phyloP scores from a whole-genome alignment of 2,113 vertebrate genomes.

The Psilopogon haemacephalus region DNA sequence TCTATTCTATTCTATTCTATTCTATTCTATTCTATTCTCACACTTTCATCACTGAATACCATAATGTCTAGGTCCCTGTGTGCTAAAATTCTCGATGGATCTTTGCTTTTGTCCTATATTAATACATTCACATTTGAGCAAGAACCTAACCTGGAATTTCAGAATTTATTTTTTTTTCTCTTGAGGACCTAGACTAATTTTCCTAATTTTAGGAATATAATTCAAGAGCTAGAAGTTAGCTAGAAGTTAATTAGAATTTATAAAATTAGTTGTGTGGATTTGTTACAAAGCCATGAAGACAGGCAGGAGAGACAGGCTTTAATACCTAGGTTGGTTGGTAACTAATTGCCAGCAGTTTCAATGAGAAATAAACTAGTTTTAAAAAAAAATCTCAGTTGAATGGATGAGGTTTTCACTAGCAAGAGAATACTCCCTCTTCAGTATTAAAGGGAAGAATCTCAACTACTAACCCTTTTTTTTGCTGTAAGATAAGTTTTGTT shows the following conservation, averaged over 20 bases:
- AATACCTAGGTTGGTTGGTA: neutral
- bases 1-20: too few species aligned
- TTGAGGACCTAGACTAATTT: neutral
- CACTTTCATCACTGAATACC: neutral
- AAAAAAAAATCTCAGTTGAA: neutral
- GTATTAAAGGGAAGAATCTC: neutral
- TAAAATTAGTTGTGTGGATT: neutral
- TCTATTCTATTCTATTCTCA: too few species aligned
- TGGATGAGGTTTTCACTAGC: neutral
- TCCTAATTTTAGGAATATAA: neutral
- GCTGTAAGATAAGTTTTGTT: neutral
- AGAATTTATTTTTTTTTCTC: too few species aligned
- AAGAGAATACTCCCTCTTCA: neutral
- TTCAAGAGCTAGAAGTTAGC: neutral
- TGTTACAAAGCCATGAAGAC: neutral
- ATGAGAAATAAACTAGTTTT: neutral
- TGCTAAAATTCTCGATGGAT: neutral
- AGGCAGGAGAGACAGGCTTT: neutral
- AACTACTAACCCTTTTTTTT: neutral
- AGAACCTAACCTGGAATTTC: neutral
- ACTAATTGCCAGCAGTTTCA: neutral
- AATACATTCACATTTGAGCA: neutral
- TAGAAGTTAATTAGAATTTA: neutral
- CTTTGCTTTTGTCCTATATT: neutral
- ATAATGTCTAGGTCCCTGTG: neutral